These are phyloP conservation scores for Microctenopoma lineatum DNA, from an alignment of 2,797 vertebrate species.

Conservation along the genomic window DNA sequence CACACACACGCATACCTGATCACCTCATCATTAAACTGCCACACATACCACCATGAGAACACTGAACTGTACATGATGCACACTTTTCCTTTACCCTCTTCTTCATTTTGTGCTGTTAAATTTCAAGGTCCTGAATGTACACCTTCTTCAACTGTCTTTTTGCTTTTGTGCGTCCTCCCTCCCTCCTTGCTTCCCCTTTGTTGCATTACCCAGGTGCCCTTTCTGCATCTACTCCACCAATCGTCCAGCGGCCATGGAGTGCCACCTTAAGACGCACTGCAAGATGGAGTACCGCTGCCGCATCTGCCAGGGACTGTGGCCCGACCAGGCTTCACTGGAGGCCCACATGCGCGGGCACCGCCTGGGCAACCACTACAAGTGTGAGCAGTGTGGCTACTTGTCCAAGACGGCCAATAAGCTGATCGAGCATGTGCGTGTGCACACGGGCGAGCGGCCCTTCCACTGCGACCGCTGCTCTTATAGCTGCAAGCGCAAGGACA, in stretches of 20 bases:
- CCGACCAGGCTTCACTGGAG: conserved; percentile 97
- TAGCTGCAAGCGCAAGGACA: conserved; percentile 99
- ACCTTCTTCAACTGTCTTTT: conserved; percentile 60
- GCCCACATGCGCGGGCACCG: conserved; percentile 97
- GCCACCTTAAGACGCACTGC: conserved; percentile 99
- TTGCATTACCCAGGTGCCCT: conserved; percentile 89
- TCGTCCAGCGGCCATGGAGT: conserved; percentile 98
- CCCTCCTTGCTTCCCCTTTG: conserved; percentile 37
- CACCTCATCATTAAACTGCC: conserved; percentile 68
- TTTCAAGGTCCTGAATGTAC: conserved; percentile 47
- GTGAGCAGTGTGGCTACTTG: conserved; percentile 99
- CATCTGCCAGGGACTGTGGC: conserved; percentile 98
- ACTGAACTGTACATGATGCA: conserved; percentile 61
- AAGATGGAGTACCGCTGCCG: conserved; percentile 99
- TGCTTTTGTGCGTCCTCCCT: conserved; percentile 53
- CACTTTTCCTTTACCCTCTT: conserved; percentile 75
- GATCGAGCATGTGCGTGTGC: conserved; percentile 98
- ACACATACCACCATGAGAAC: conserved; percentile 64
- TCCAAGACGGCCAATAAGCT: conserved; percentile 99
- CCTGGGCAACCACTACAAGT: conserved; percentile 99
- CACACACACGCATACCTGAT: conserved; percentile 59
- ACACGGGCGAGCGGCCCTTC: conserved; percentile 99
- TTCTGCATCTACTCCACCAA: conserved; percentile 99
- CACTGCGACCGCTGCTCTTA: conserved; percentile 99
- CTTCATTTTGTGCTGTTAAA: conserved; percentile 67